A percentile compares a stretch with the other conserved stretches of the same genome.
Conservation (phyloP, 2,113 vertebrate genomes). For the Nannobrachium achirus region DNA sequence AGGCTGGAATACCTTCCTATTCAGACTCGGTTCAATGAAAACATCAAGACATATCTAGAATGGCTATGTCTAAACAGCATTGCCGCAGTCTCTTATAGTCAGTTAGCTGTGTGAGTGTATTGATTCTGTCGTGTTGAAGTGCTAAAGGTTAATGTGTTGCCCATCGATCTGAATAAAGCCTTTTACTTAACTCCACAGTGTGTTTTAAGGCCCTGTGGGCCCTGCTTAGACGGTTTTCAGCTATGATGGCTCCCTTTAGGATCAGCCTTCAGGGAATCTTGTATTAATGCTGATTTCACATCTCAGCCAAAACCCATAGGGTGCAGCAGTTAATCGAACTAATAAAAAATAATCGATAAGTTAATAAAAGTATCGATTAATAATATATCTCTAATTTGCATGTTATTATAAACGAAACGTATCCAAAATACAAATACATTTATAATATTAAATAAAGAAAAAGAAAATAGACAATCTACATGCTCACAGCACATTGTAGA, state of each 20-base stretch:
- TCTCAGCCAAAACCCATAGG: too few relatives aligned
- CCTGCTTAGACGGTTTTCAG: conserved; percentile 25
- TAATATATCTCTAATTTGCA: too few relatives aligned
- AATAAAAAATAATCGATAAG: too few relatives aligned
- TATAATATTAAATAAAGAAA: too few relatives aligned
- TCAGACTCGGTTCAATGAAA: neutral
- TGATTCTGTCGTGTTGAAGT: conserved; percentile 66
- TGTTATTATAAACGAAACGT: too few relatives aligned
- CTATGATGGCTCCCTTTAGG: neutral
- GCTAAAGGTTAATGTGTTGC: conserved; percentile 78
- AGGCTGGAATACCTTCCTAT: too few relatives aligned
- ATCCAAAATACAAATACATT: too few relatives aligned
- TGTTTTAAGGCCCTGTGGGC: conserved; percentile 51
- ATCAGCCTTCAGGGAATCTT: conserved; percentile 27
- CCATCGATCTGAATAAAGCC: conserved; percentile 72
- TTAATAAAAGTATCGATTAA: too few relatives aligned
- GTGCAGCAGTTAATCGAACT: too few relatives aligned
- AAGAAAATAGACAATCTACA: too few relatives aligned
- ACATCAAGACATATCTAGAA: conserved; percentile 27
- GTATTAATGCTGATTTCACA: neutral
- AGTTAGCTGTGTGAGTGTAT: conserved; percentile 60
- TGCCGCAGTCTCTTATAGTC: conserved; percentile 33
- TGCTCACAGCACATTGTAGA: too few relatives aligned
- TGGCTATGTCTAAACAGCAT: conserved; percentile 38
- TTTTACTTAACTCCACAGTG: conserved; percentile 70